A percentile compares a stretch with the other conserved stretches of the same genome.
These are phyloP conservation scores for Saimiri boliviensis DNA, from an alignment of 2,113 vertebrate species.

Conservation along the genomic window DNA sequence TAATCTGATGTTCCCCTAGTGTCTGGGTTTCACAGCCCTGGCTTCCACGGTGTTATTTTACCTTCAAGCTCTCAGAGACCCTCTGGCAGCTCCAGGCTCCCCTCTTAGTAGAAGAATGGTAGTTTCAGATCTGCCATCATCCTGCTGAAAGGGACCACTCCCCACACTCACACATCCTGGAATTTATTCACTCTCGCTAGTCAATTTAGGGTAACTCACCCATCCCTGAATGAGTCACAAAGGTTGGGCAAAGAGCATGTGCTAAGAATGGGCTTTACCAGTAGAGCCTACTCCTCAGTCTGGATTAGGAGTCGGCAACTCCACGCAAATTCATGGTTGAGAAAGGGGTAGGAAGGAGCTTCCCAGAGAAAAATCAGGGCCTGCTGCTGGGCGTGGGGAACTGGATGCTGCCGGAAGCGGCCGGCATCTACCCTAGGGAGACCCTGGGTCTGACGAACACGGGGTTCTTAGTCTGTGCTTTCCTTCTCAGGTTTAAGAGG, in stretches of 20 bases:
- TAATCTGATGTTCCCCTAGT: neutral
- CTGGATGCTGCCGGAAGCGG: neutral
- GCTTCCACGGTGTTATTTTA: neutral
- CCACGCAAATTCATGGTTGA: neutral
- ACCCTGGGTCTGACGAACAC: neutral
- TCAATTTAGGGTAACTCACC: rapidly evolving
- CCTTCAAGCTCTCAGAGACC: neutral
- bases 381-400: neutral
- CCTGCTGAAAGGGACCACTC: neutral
- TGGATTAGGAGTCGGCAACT: neutral
- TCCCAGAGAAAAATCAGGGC: neutral
- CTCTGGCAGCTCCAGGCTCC: neutral
- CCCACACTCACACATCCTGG: neutral
- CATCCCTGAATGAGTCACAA: rapidly evolving
- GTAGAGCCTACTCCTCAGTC: neutral
- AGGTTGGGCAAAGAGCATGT: neutral
- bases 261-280: rapidly evolving
- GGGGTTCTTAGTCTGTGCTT: neutral
- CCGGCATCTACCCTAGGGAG: neutral
- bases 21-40: neutral
- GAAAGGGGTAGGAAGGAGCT: neutral
- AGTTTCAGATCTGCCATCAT: neutral
- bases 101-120: neutral
- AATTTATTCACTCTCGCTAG: neutral
- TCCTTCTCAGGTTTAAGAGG: slow-evolving; percentile 28